A percentile compares a stretch with the other conserved stretches of the same genome.
Conservation (phyloP, 1,140 invertebrate genomes). For the Diplogasteroides magnus region DNA sequence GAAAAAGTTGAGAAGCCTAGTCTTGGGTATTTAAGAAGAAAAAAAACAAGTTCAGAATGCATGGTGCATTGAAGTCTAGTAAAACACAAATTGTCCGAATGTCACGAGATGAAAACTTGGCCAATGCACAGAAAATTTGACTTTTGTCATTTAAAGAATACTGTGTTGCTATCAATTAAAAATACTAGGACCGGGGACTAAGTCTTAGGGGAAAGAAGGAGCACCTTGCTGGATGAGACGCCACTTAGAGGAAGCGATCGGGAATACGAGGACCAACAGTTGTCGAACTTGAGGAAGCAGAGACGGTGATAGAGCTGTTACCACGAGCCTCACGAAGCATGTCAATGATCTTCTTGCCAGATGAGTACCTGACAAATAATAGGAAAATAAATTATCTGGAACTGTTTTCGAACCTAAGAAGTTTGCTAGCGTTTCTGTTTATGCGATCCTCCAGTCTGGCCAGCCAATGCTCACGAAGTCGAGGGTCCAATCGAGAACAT, state of each 20-base stretch:
- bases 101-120: no score
- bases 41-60: no score
- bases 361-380: background rate
- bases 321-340: constrained; percentile 5
- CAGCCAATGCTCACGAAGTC: background rate
- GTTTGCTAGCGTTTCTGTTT: background rate
- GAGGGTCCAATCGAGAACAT: background rate
- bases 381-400: background rate
- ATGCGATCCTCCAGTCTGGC: background rate
- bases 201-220: no score
- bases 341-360: background rate
- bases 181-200: no score
- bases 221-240: no score
- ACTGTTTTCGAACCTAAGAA: background rate
- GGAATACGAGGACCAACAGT: constrained; percentile 77
- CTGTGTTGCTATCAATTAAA: no score
- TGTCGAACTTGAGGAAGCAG: constrained; percentile 84
- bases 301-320: constrained; percentile 12
- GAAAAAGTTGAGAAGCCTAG: no score
- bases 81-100: no score
- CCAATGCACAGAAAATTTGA: no score
- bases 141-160: no score
- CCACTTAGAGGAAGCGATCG: constrained; percentile 78
- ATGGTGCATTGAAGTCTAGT: no score
- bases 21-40: no score